Base-by-base conservation (phyloP, 1,140 invertebrate genomes). In the Drosophila aff. region DNA sequence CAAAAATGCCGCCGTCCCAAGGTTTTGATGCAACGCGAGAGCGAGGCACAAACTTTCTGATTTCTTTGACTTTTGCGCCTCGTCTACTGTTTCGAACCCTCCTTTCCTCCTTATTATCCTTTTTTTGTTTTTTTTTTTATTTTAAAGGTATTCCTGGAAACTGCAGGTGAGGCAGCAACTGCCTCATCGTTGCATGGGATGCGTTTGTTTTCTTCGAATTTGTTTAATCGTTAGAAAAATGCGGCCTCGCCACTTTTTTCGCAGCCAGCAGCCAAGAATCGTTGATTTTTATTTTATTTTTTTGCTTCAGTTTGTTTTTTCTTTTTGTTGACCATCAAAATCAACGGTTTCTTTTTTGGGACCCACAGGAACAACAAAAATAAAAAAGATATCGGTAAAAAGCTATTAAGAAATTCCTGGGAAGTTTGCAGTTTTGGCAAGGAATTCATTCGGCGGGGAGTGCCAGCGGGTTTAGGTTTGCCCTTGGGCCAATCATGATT, bases 211-310 rank as follows among this genome's bases (percentile, higher is more conserved):
- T 91, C 87, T 78, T 58, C 83, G 87, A 91, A 91, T 91, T 91
- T 91, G 87, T 91, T 91, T 91, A 91, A 91, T 91, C 87, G 81
- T 89, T 91, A 91, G 87, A 91, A 91, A 91, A 91, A 91, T 91
- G 80, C 74, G 87, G 75, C 61, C 66, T 73, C 85, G 86, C 82
- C 74, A 72, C 72, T 85, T 85, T 79, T 82, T 65, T 78, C 65
- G 75, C 67, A 66, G 73, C 77, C 43, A 16, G 16, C 49, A 59
- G 23, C n/a, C 15, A 36, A 5, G 15, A 26, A 18, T 6, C 47
- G 8, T 16, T 23, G 52, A 23, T 43, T 53, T 28, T 28, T 28
- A 1, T 28, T 65, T 47, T 49, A 4, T 4, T 13, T 36, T 11
- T 36, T 33, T 7, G 7, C 36, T 11, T 28, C 57, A 60, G 21